These are phyloP conservation scores for Argyrosomus regius DNA, from an alignment of 2,797 vertebrate species.

Conservation along the genomic window DNA sequence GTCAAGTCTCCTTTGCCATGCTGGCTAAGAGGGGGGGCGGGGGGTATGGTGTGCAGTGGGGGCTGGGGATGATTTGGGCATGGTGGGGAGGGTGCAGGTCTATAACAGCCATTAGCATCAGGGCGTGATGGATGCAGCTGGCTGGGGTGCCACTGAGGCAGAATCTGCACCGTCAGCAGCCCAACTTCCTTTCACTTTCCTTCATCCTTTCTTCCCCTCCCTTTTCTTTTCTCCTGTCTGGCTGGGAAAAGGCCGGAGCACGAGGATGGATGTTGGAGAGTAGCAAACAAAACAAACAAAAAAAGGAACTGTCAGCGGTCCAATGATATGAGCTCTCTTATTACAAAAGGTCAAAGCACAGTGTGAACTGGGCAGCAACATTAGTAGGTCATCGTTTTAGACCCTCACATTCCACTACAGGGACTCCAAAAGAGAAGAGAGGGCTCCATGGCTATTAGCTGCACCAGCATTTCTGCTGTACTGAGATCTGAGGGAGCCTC, in stretches of 20 bases:
- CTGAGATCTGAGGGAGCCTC: constrained; percentile 23
- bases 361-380: constrained; percentile 28
- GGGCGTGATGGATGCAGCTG: constrained; percentile 72
- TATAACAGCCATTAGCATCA: constrained; percentile 71
- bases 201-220: constrained; percentile 27
- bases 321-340: constrained; percentile 29
- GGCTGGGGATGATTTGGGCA: constrained; percentile 27
- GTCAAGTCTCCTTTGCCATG: constrained; percentile 68
- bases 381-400: constrained; percentile 46
- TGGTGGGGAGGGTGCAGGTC: constrained; percentile 43
- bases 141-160: constrained; percentile 55
- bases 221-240: constrained; percentile 3
- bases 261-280: constrained; percentile 14
- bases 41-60: background rate
- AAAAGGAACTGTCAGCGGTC: constrained; percentile 7
- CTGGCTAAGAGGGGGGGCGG: constrained; percentile 42
- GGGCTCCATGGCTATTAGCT: constrained; percentile 33
- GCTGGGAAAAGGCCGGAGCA: constrained; percentile 7
- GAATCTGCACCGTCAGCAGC: constrained; percentile 72
- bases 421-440: constrained; percentile 22
- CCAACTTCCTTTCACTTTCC: constrained; percentile 25
- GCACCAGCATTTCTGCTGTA: constrained; percentile 38
- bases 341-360: constrained; percentile 61
- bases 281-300: constrained; percentile 19
- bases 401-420: constrained; percentile 23